A percentile compares a stretch with the other conserved stretches of the same genome.
These are phyloP conservation scores for Holcopasites calliopsidis DNA, from an alignment of 1,140 invertebrate genomes.

Conservation along the genomic window DNA sequence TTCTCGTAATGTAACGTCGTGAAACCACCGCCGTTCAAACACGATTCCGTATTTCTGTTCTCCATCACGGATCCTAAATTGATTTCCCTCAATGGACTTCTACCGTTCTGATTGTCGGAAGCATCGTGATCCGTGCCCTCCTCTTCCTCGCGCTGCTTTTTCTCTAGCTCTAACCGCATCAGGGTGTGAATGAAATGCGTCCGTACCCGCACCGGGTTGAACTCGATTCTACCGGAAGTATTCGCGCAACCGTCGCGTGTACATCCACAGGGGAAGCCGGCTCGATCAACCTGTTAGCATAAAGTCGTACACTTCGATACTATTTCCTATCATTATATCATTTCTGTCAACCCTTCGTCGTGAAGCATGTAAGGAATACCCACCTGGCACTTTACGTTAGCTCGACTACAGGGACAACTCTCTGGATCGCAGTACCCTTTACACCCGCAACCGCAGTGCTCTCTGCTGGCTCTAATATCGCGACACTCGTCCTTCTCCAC, in stretches of 20 bases:
- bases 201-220: constrained; percentile 95
- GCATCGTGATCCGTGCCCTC: constrained; percentile 56
- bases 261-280: constrained; percentile 98
- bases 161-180: constrained; percentile 95
- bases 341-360: no score
- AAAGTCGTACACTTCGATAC: background rate
- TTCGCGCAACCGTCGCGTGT: constrained; percentile 96
- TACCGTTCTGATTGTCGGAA: constrained; percentile 58
- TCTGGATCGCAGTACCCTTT: constrained; percentile 97
- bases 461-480: constrained; percentile 93
- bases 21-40: constrained; percentile 82
- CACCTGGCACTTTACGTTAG: constrained; percentile 97
- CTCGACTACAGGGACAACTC: constrained; percentile 95
- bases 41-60: constrained; percentile 78
- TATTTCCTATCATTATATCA: no score
- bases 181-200: constrained; percentile 99
- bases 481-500: constrained; percentile 96
- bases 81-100: constrained; percentile 79
- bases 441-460: constrained; percentile 97
- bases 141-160: constrained; percentile 83
- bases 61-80: constrained; percentile 81
- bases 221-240: constrained; percentile 94
- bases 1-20: constrained; percentile 83
- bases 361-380: background rate
- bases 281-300: constrained; percentile 87